Evolutionary conservation across 1,140 invertebrate genomes (phyloP), one percentile per base, ranked within the genome.

Genomic region (Octopus sinensis): DNA sequence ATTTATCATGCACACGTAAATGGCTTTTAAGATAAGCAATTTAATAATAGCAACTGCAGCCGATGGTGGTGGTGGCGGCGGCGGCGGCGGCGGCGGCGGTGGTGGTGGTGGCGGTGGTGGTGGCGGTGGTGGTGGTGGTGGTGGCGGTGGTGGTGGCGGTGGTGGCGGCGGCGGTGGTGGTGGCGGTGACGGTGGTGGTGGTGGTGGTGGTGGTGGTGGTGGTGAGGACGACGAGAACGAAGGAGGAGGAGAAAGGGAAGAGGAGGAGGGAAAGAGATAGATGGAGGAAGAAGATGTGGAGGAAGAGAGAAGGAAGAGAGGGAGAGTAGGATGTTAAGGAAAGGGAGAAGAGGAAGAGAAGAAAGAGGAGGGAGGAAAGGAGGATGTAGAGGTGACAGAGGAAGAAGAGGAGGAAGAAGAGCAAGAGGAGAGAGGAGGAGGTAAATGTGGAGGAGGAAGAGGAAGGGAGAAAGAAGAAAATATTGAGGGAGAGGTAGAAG

Each of bases 281-380:
- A 43, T n/a, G 9, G 62, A 3, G 10, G 30, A n/a, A 56, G 51
- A 52, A 23, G 53, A 62, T 62, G 23, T 23, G 23, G 75, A 43
- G 54, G 54, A 56, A 71, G 54, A 68, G 54, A 4, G 71, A 23
- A 3, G 12, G 23, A 17, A 43, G 62, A n/a, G 9, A 52, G 53
- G 78, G 4, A 68, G 71, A 76, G 71, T 30, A 79, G 51, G 52
- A 84, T 13, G 68, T n/a, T n/a, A 82, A 9, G 17, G 17, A 79
- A 6, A 53, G 54, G 53, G 23, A 52, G 68, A 62, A 53, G 12
- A 54, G 79, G 30, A 71, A 54, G 43, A 76, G 56, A 9, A 52
- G 68, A 10, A 82, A 23, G 53, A 17, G 56, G 54, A 53, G n/a
- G 2, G 54, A 23, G n/a, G 9, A 5, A 52, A 17, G 43, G 56